Base-by-base conservation (phyloP, 2,113 vertebrate species). In the Xiphophorus hellerii region DNA sequence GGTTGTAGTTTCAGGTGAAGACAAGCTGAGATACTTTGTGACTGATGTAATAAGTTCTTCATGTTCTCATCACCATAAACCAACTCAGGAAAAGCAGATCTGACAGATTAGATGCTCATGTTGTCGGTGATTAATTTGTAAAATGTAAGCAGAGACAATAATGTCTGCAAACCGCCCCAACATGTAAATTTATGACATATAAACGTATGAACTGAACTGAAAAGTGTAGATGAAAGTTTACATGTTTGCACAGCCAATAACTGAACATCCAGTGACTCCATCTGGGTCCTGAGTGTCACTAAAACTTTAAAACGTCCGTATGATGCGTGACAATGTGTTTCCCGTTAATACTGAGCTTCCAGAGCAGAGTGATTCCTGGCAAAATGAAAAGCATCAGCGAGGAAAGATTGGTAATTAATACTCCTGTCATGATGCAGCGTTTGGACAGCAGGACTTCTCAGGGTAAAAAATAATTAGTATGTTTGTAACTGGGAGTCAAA, bases 351-450 rank as follows among this genome's bases (percentile, higher is more conserved):
- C 15, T 72, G 76, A 33, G 5, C 44, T 54, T 58, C 27, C 12
- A 44, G 15, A 75, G 69, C 30, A 76, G 39, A 0, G 27, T 48
- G 30, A 67, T 58, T 7, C 11, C 62, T 60, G 39, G 74, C 44
- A 22, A 66, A 37, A 30, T 51, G 71, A 66, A 71, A 28, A 12
- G 30, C 15, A n/a, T 0, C 8, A 69, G 54, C 5, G 35, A 31
- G 25, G 77, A 65, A 48, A 74, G 77, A 44, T 33, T 66, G 65
- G 30, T 82, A 68, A 84, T 86, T 71, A 89, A 70, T 68, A n/a
- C 44, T 2, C 35, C 73, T 80, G 70, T 62, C 76, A 42, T 22
- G 29, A 30, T 10, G 7, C 33, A 33, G 66, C 60, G n/a, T 81
- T 71, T 11, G 51, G 72, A 61, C 35, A 22, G 20, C 63, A 70